phyloP scores from a whole-genome alignment of 2,888 invertebrate species.

The Germaria angustata region DNA sequence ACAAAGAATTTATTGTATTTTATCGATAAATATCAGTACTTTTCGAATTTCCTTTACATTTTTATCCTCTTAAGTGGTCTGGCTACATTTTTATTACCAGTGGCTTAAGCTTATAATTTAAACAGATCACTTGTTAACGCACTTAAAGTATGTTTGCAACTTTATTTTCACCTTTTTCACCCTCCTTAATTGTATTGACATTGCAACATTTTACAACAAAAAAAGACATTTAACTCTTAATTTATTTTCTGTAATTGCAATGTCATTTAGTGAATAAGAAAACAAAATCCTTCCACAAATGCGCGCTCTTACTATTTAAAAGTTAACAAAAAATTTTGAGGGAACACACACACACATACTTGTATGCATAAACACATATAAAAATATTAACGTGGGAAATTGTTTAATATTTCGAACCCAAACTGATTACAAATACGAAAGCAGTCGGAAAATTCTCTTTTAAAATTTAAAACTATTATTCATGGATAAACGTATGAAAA shows the following conservation, averaged over 20 bases:
- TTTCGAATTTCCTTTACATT: background rate
- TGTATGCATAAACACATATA: background rate
- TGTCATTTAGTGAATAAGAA: conserved; percentile 28
- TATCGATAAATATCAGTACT: background rate
- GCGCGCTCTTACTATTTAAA: background rate
- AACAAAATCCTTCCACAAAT: background rate
- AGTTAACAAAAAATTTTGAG: background rate
- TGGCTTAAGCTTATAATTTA: background rate
- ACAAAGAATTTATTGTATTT: background rate
- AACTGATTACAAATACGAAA: background rate
- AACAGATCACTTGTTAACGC: background rate
- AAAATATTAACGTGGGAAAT: too few species aligned
- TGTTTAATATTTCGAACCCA: too few species aligned
- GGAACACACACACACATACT: background rate
- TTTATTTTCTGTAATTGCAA: conserved; percentile 31
- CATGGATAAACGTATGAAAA: too few species aligned
- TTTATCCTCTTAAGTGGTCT: background rate
- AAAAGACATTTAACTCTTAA: background rate
- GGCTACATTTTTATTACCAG: background rate
- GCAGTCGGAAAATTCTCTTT: background rate
- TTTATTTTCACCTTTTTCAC: background rate
- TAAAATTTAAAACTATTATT: too few species aligned
- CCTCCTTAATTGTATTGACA: conserved; percentile 4
- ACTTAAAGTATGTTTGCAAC: background rate
- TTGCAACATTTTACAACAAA: background rate